Evolutionary conservation across 2,113 vertebrate species (phyloP).

Genomic region (Coracopsis vasa): DNA sequence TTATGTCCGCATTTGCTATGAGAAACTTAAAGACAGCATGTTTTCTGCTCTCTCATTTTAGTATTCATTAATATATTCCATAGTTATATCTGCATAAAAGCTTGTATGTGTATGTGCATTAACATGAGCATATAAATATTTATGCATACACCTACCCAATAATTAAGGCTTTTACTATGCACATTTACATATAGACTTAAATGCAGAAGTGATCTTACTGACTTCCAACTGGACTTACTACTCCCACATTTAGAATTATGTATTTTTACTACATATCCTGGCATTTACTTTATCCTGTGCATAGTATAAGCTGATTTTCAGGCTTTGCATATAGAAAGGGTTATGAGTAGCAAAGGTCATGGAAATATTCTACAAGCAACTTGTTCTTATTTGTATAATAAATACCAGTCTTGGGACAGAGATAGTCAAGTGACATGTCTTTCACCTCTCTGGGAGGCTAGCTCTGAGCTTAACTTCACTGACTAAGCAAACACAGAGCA

Average conservation of each 20-base stretch:
- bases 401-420: background rate
- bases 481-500: background rate
- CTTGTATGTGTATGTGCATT: background rate
- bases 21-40: background rate
- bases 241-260: accelerated
- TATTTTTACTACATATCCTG: background rate
- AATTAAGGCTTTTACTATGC: background rate
- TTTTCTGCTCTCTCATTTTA: background rate
- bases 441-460: background rate
- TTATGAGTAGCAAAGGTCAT: background rate
- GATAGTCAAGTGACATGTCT: background rate
- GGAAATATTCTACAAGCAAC: background rate
- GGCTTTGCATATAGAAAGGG: background rate
- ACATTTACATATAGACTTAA: background rate
- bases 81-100: background rate
- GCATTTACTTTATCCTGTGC: background rate
- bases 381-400: background rate
- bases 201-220: background rate
- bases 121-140: background rate
- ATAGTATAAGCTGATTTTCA: background rate
- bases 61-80: background rate
- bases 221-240: background rate
- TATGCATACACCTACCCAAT: background rate
- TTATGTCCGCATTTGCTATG: background rate
- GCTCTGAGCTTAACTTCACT: background rate